Base-by-base conservation (phyloP, 2,888 invertebrate species). In the Trichopoda pennipes region DNA sequence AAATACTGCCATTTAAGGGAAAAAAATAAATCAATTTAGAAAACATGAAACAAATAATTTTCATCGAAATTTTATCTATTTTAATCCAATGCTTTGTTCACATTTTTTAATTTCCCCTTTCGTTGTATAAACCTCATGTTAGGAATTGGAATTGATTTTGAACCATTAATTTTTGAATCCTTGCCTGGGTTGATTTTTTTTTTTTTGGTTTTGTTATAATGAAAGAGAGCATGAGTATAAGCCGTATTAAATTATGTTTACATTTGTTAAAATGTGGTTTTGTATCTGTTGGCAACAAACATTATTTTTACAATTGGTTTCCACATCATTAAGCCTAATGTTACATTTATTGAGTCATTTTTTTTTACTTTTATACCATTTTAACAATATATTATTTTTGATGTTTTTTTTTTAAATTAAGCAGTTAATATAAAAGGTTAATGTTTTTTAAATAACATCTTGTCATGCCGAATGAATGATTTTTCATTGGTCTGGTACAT, bases 321-420 rank as follows among this genome's bases (percentile, higher is more conserved):
- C 68, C 69, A 70, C 75, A 47, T 75, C 80, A 75, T 75, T 80
- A 69, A 58, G 7, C 58, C 19, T 75, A 53, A 69, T 74, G 73
- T 80, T 51, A 69, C 80, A 69, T 74, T 74, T 74, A 80, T 80
- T 74, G 44, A 80, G 80, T 44, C 47, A 64, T 75, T 75, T 68
- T 63, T n/a, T 38, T 28, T 9, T 35, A 35, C 55, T 19, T 49
- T 1, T n/a, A 0, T 56, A 28, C n/a, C 9, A 32, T n/a, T 10
- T 32, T 7, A 49, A 10, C 47, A 49, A 16, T 49, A 10, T 56
- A 1, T 56, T 32, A n/a, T n/a, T n/a, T n/a, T n/a, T n/a, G n/a
- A n/a, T n/a, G n/a, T 56, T 10, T 32, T 0, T 42, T 10, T 35
- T 64, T 35, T 49, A 4, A 44, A 44, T 4, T n/a, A 2, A 14